phyloP scores from a whole-genome alignment of 2,888 invertebrate genomes.

The Cephonodes hylas region DNA sequence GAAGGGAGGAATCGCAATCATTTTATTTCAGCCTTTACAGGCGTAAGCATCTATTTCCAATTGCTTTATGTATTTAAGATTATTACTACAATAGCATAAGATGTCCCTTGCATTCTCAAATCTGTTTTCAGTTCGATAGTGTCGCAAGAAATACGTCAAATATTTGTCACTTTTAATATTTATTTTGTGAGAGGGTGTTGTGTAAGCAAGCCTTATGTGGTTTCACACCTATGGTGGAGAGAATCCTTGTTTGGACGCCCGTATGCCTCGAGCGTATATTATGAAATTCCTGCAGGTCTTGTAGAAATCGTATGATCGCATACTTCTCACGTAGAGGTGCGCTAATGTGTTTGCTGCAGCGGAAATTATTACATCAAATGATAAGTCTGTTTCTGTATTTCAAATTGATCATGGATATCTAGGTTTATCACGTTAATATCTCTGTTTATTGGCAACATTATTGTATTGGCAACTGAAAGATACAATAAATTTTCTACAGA shows the following conservation, averaged over 20 bases:
- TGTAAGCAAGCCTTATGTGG: conserved; percentile 16
- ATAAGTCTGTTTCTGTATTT: not conserved
- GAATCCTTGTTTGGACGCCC: not conserved
- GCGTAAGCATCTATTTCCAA: no score
- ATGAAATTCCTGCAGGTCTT: conserved; percentile 1
- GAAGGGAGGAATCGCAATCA: no score
- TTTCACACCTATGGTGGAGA: not conserved
- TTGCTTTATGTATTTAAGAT: no score
- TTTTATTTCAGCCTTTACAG: no score
- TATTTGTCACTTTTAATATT: not conserved
- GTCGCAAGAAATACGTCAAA: not conserved
- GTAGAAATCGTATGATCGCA: not conserved
- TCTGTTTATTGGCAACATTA: no score
- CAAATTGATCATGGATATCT: not conserved
- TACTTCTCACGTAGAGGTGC: not conserved
- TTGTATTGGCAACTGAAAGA: no score
- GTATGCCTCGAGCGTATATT: not conserved
- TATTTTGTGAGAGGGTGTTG: conserved; percentile 12
- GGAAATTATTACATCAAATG: not conserved
- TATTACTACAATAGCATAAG: no score
- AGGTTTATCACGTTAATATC: no score
- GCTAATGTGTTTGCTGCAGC: not conserved
- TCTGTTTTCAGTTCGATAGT: not conserved
- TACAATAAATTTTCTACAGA: no score
- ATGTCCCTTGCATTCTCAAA: no score